These are phyloP conservation scores for Melanophora roralis DNA, from an alignment of 2,888 invertebrate species.

Conservation along the genomic window DNA sequence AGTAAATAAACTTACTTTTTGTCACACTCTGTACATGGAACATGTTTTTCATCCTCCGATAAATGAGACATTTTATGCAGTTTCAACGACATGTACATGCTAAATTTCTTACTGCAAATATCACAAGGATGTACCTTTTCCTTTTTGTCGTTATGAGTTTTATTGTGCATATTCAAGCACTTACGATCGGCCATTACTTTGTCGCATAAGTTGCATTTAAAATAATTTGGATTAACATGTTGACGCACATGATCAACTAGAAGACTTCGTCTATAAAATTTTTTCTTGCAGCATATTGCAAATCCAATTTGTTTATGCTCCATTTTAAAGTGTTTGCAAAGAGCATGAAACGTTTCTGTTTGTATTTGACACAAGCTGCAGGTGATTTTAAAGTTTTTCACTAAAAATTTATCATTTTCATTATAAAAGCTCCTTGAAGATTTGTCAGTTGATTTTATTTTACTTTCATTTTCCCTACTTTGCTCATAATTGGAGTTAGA, in stretches of 20 bases:
- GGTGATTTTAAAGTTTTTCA: conserved; percentile 52
- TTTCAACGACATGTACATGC: conserved; percentile 66
- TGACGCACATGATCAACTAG: conserved; percentile 74
- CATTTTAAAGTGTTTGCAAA: conserved; percentile 53
- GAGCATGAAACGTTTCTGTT: conserved; percentile 40
- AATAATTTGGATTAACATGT: conserved; percentile 74
- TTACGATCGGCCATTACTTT: conserved; percentile 71
- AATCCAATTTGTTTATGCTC: conserved; percentile 69
- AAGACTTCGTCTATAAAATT: conserved; percentile 71
- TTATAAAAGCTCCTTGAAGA: background rate
- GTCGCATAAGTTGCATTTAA: conserved; percentile 71
- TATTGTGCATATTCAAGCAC: conserved; percentile 72
- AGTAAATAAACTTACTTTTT: conserved; percentile 59
- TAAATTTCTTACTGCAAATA: conserved; percentile 72
- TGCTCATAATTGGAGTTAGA: conserved; percentile 20
- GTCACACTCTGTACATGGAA: conserved; percentile 70
- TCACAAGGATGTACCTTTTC: conserved; percentile 71
- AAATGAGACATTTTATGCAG: conserved; percentile 73
- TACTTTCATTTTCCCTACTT: background rate
- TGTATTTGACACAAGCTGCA: conserved; percentile 55
- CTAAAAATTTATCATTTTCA: conserved; percentile 52
- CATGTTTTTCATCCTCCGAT: conserved; percentile 71
- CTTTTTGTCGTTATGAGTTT: conserved; percentile 67
- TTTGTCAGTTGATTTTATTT: background rate
- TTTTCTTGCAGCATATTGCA: conserved; percentile 72